These are phyloP conservation scores for Eupithecia vulgata DNA, from an alignment of 2,888 invertebrate species.

Conservation along the genomic window DNA sequence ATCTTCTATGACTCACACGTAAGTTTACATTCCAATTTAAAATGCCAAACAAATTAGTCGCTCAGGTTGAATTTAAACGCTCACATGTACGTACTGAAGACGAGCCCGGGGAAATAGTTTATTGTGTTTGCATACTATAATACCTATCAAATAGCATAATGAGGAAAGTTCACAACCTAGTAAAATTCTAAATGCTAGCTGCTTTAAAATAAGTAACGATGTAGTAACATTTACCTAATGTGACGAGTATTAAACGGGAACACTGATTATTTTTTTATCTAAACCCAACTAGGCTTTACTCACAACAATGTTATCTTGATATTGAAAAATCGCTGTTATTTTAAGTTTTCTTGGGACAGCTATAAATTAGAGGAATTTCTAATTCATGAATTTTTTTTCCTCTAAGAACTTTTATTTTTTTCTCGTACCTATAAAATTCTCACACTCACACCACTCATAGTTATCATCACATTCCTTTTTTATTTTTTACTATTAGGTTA, in stretches of 20 bases:
- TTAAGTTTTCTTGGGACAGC: neutral
- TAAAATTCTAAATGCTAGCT: neutral
- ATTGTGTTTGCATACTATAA: no score
- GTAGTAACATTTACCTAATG: no score
- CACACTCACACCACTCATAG: no score
- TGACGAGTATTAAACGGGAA: no score
- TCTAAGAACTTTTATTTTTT: neutral
- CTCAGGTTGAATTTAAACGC: neutral
- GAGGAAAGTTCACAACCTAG: neutral
- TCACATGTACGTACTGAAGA: neutral
- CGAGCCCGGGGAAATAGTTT: neutral
- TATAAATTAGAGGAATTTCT: neutral
- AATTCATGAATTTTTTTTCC: neutral
- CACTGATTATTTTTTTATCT: no score
- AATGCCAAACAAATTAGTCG: neutral
- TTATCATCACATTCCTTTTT: no score
- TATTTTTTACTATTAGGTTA: no score
- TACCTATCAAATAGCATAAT: neutral
- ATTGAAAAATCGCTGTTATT: no score
- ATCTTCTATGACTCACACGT: constrained; percentile 79
- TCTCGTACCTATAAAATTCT: no score
- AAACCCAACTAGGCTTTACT: neutral
- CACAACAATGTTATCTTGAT: neutral
- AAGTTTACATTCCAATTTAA: constrained; percentile 48
- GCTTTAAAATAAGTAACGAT: no score